Conservation (phyloP, 2,888 invertebrate genomes). For the Ochropacha duplaris region DNA sequence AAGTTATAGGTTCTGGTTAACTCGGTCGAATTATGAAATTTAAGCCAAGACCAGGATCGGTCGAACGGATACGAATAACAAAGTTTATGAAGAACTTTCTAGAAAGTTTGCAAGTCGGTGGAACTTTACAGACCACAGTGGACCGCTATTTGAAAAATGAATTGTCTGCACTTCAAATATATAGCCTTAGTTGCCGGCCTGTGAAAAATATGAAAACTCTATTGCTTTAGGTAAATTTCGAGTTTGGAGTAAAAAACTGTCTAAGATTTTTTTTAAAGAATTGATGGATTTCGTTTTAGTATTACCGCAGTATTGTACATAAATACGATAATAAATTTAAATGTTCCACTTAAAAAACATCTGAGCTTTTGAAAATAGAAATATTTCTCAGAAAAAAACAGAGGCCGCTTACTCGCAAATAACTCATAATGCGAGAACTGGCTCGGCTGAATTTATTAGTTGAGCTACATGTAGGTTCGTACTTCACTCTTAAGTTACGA, state of each 20-base stretch:
- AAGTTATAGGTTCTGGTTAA: constrained; percentile 20
- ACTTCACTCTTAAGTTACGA: constrained; percentile 24
- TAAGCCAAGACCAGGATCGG: constrained; percentile 46
- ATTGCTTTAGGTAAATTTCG: constrained; percentile 20
- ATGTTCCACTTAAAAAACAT: not conserved
- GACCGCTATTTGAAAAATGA: constrained; percentile 77
- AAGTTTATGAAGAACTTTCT: constrained; percentile 62
- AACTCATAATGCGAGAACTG: constrained; percentile 12
- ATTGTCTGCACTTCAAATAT: constrained; percentile 78
- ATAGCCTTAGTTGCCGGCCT: constrained; percentile 64
- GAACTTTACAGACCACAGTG: constrained; percentile 52
- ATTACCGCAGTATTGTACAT: not conserved
- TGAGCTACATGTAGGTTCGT: constrained; percentile 20
- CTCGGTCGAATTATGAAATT: constrained; percentile 63
- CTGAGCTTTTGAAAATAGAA: not conserved
- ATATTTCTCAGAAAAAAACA: not conserved
- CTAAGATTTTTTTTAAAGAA: not conserved
- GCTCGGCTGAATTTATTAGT: constrained; percentile 28
- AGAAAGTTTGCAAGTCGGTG: constrained; percentile 55
- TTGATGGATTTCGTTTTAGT: not conserved
- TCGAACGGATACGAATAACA: constrained; percentile 70
- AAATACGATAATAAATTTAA: not conserved
- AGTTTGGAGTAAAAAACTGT: not conserved
- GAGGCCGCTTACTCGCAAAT: constrained; percentile 5
- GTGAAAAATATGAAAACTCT: constrained; percentile 60